Percentiles rank a stretch among this genome's conserved stretches.
phyloP scores from a whole-genome alignment of 1,140 invertebrate genomes.

The Parapsyche elsis region DNA sequence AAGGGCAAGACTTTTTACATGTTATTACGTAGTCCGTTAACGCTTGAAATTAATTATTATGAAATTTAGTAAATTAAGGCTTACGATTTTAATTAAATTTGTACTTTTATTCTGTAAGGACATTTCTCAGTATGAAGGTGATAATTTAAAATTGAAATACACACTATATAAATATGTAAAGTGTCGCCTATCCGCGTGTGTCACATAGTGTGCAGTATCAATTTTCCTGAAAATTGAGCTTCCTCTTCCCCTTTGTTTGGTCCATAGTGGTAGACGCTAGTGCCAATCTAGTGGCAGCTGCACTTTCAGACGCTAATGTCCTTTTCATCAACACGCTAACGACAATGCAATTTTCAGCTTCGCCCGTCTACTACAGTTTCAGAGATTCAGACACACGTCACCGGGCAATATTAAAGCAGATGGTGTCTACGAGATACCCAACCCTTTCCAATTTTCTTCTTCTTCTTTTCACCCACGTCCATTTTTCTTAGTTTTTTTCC shows the following conservation, averaged over 20 bases:
- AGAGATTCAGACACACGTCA: background rate
- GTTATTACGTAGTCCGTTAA: no score
- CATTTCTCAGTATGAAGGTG: no score
- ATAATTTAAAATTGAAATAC: no score
- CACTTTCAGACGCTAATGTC: constrained; percentile 39
- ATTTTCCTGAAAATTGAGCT: constrained; percentile 11
- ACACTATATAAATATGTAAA: no score
- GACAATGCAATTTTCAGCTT: constrained; percentile 49
- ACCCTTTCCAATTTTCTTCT: background rate
- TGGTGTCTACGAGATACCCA: background rate
- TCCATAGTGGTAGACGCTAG: background rate
- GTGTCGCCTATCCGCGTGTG: no score
- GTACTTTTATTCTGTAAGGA: no score
- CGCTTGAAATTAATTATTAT: no score
- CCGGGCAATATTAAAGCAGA: constrained; percentile 22
- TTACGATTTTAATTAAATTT: no score
- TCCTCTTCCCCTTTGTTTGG: background rate
- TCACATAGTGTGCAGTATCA: background rate
- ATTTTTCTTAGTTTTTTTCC: background rate
- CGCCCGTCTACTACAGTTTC: background rate
- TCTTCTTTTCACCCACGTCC: background rate
- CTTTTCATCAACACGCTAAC: constrained; percentile 50
- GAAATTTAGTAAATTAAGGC: no score
- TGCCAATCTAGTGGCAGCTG: constrained; percentile 40
- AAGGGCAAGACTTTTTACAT: no score